Evolutionary conservation across 1,140 invertebrate species (phyloP).

Genomic region (Lysiphlebus fabarum): DNA sequence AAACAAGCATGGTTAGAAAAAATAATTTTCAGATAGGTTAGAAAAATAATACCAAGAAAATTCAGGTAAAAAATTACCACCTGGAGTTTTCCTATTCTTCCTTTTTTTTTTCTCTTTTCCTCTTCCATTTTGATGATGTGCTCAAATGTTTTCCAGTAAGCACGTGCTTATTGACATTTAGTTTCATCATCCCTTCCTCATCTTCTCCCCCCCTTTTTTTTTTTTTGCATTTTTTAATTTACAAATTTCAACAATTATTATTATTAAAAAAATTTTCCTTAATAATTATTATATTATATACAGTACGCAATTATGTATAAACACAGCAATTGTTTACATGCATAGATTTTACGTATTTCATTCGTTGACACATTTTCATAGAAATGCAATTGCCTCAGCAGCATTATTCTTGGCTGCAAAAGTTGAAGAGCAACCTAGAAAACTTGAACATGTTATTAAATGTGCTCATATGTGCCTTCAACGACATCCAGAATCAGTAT

Average conservation of each 20-base stretch:
- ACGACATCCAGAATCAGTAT: slow-evolving; percentile 49
- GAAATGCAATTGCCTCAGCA: slow-evolving; percentile 73
- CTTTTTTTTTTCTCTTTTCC: no score
- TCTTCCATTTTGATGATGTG: no score
- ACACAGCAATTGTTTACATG: slow-evolving; percentile 94
- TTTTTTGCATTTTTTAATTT: background rate
- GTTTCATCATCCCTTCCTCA: no score
- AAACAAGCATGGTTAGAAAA: no score
- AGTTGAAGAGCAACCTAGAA: slow-evolving; percentile 92
- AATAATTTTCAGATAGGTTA: no score
- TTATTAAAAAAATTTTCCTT: slow-evolving; percentile 19
- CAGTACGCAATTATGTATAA: slow-evolving; percentile 82
- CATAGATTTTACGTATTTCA: slow-evolving; percentile 94
- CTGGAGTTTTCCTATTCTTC: no score
- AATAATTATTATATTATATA: slow-evolving; percentile 17
- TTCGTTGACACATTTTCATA: slow-evolving; percentile 78
- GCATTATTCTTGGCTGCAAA: slow-evolving; percentile 89
- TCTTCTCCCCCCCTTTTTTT: no score
- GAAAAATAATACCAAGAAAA: no score
- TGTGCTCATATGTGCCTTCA: slow-evolving; percentile 77
- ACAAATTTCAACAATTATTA: background rate
- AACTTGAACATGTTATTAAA: slow-evolving; percentile 90
- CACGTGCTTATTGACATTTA: no score
- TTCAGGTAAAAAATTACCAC: no score
- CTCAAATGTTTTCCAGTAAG: no score